Conservation (phyloP, 2,888 invertebrate genomes). For the Alviniconcha strummeri region DNA sequence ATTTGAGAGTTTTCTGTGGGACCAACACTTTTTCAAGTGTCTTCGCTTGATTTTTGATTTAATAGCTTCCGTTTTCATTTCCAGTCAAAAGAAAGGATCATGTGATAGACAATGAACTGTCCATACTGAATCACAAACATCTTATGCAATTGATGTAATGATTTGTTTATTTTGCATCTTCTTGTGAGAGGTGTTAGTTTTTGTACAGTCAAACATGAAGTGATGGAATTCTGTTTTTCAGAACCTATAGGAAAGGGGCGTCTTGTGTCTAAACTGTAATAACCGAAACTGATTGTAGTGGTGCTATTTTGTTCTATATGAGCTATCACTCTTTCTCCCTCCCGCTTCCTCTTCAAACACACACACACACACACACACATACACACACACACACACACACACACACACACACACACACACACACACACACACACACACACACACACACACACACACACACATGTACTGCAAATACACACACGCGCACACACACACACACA, state of each 20-base stretch:
- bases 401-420: slow-evolving; percentile 21
- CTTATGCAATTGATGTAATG: no score
- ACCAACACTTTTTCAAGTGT: no score
- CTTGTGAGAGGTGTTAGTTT: no score
- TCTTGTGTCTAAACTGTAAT: neutral
- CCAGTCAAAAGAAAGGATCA: no score
- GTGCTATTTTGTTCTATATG: slow-evolving; percentile 29
- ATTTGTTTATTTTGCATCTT: neutral
- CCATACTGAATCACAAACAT: no score
- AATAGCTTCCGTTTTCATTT: no score
- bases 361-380: slow-evolving; percentile 17
- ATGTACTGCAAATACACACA: neutral
- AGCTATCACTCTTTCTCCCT: neutral
- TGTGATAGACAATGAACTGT: no score
- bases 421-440: neutral
- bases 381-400: slow-evolving; percentile 16
- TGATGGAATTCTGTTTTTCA: neutral
- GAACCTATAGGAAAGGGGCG: neutral
- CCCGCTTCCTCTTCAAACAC: neutral
- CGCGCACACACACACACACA: slow-evolving; percentile 9
- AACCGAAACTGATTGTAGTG: slow-evolving; percentile 31
- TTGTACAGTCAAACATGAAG: no score
- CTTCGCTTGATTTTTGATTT: no score
- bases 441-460: slow-evolving; percentile 2
- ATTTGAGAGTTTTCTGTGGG: no score